Evolutionary conservation across 2,888 invertebrate species (phyloP), one percentile per base, ranked within the genome.

Genomic region (Bhutanitis thaidina): DNA sequence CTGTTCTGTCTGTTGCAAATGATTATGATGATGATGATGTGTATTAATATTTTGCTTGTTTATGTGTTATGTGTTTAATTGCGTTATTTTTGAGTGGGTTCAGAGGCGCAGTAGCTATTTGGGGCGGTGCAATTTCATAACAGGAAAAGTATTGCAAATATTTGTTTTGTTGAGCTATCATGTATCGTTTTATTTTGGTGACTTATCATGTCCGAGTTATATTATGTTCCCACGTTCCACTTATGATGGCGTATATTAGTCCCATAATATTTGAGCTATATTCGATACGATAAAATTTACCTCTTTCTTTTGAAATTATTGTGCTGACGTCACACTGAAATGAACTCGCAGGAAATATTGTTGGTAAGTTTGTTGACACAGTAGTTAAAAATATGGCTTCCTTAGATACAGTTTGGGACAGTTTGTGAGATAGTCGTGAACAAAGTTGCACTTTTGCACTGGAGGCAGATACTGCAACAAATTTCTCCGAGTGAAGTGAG

Each of bases 301-400:
- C 54, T 65, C 59, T 60, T 69, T 64, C 61, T 58, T 63, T 57
- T 66, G 60, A 71, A 71, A 70, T 71, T 74, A 75, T 76, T 69
- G 64, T 66, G 67, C 66, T 73, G 68, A 74, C 70, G 71, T 76
- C 69, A 74, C 68, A 59, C 63, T 67, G 64, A 71, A 74, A 76
- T 74, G 69, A 74, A 64, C 71, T 71, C n/a, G n/a, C n/a, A n/a
- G 8, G 5, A 72, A 78, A 76, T 67, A 73, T 67, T 64, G 66
- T 71, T 73, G 64, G 57, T 55, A 77, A 84, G 74, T 85, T 80
- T 73, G 74, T 71, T 71, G 73, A 77, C 74, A 76, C 69, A 64
- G 59, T 56, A 64, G 65, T 68, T 65, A 68, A 71, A 80, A 81
- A 77, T 79, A 80, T 77, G 58, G 71, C 60, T 75, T 69, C 69